Evolutionary conservation across 1,140 invertebrate genomes (phyloP).

Genomic region (Caerostris extrusa): DNA sequence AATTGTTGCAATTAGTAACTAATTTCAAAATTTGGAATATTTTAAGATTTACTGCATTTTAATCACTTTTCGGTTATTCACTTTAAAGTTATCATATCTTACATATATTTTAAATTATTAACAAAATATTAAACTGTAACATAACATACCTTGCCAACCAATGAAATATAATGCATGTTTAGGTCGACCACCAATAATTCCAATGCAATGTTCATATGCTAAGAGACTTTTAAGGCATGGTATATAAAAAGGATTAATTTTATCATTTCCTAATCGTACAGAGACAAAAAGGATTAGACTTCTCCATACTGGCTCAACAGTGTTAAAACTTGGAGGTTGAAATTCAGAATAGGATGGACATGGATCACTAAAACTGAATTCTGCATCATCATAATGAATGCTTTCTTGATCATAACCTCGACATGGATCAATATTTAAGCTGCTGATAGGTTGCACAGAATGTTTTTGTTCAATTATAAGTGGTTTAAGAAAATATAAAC

Average conservation of each 20-base stretch:
- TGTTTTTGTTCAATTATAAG: neutral
- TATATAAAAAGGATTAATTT: conserved; percentile 91
- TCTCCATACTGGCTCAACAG: conserved; percentile 84
- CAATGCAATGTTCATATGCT: conserved; percentile 90
- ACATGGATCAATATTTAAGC: neutral
- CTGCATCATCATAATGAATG: neutral
- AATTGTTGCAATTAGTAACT: too few species aligned
- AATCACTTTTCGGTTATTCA: too few species aligned
- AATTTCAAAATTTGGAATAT: too few species aligned
- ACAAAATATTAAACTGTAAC: neutral
- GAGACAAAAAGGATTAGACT: conserved; percentile 92
- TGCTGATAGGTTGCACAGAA: neutral
- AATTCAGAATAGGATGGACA: conserved; percentile 66
- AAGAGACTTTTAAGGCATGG: conserved; percentile 90
- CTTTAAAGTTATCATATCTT: neutral
- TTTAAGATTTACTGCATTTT: too few species aligned
- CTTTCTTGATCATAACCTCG: neutral
- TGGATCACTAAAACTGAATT: neutral
- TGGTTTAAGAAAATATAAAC: neutral
- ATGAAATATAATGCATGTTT: conserved; percentile 96
- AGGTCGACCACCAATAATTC: conserved; percentile 94
- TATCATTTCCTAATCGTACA: conserved; percentile 91
- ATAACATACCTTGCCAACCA: conserved; percentile 88
- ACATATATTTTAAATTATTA: conserved; percentile 3
- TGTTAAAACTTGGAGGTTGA: conserved; percentile 66